Evolutionary conservation across 2,888 invertebrate genomes (phyloP).

Genomic region (Hemicrepidius hirtus): DNA sequence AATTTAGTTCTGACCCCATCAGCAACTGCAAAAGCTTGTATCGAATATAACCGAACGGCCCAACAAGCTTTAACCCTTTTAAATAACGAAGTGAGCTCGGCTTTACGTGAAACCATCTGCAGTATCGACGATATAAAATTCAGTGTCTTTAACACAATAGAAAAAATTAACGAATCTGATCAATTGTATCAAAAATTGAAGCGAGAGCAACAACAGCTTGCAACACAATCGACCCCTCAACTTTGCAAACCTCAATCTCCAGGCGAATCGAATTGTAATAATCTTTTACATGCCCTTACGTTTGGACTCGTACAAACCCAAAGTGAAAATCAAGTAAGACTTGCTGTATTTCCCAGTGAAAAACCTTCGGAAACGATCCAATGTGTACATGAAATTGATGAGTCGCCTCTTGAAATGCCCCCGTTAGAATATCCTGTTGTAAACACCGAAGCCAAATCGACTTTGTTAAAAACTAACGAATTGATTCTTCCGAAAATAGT

Average conservation of each 20-base stretch:
- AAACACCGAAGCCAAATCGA: background rate
- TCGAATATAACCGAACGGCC: conserved; percentile 24
- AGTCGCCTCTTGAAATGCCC: background rate
- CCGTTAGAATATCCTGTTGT: background rate
- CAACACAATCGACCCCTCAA: background rate
- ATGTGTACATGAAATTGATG: background rate
- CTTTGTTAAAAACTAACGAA: no score
- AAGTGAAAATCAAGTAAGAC: conserved; percentile 39
- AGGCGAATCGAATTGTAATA: background rate
- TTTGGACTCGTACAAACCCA: conserved; percentile 33
- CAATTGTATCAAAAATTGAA: conserved; percentile 26
- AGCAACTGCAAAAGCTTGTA: conserved; percentile 30
- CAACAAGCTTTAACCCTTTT: conserved; percentile 51
- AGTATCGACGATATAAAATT: conserved; percentile 58
- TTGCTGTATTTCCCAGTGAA: conserved; percentile 1
- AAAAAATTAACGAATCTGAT: conserved; percentile 50
- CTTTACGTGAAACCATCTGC: conserved; percentile 57
- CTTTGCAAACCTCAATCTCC: background rate
- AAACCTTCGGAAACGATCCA: background rate
- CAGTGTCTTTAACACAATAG: conserved; percentile 56
- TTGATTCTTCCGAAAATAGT: conserved; percentile 16
- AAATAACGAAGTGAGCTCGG: conserved; percentile 59
- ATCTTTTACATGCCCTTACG: background rate
- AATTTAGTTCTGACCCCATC: no score
- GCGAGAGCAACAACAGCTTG: background rate